Evolutionary conservation across 1,140 invertebrate species (phyloP).

Genomic region (Drosophila parabipectinata): DNA sequence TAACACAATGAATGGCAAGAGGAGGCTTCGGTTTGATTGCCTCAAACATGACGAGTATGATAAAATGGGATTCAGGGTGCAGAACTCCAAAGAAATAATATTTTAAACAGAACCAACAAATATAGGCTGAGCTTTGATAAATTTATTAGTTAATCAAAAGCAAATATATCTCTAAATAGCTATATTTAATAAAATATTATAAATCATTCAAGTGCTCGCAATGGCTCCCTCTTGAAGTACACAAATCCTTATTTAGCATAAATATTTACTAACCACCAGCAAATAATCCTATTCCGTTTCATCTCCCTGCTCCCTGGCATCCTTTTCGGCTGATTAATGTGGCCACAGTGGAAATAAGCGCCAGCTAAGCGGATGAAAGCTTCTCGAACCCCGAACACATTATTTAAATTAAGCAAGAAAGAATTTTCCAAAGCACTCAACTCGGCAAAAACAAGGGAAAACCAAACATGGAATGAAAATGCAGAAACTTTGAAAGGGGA

Average conservation of each 20-base stretch:
- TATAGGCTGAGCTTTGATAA: not conserved
- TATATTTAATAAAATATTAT: too few relatives aligned
- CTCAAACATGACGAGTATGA: constrained; percentile 15
- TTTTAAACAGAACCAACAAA: not conserved
- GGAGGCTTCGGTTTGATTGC: constrained; percentile 19
- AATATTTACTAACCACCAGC: constrained; percentile 18
- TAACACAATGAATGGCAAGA: constrained; percentile 40
- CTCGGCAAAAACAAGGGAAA: not conserved
- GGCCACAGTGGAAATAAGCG: constrained; percentile 20
- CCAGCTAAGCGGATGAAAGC: constrained; percentile 40
- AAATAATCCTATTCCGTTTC: constrained; percentile 16
- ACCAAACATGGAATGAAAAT: constrained; percentile 39
- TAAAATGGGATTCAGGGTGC: not conserved
- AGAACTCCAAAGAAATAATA: not conserved
- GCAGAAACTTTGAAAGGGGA: constrained; percentile 18
- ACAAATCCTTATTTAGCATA: constrained; percentile 7
- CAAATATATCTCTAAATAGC: too few relatives aligned
- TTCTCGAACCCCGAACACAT: constrained; percentile 17
- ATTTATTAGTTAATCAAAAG: too few relatives aligned
- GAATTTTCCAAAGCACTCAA: constrained; percentile 14
- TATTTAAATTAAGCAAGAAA: constrained; percentile 47
- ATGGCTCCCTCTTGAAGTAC: not conserved
- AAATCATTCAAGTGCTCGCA: not conserved
- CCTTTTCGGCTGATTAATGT: constrained; percentile 26
- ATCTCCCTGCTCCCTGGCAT: not conserved